These are phyloP conservation scores for Zeus faber DNA, from an alignment of 2,113 vertebrate genomes.

Conservation along the genomic window DNA sequence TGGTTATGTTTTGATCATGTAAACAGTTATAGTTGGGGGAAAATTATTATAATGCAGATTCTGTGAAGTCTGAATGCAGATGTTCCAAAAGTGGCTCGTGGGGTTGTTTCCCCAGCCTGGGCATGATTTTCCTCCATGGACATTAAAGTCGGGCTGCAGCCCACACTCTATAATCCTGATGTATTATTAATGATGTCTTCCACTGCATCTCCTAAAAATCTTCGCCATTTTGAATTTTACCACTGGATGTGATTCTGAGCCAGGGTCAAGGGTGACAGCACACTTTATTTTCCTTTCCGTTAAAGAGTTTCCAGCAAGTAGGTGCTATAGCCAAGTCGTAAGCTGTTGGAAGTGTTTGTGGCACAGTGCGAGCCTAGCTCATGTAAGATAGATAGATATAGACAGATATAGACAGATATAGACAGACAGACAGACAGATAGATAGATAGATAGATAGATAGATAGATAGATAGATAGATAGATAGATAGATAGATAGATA, in stretches of 20 bases:
- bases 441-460: no score
- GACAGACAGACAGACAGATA: no score
- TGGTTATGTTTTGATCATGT: constrained; percentile 28
- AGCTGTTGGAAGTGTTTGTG: constrained; percentile 22
- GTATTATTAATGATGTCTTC: constrained; percentile 74
- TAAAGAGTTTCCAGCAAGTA: constrained; percentile 34
- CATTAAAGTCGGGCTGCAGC: constrained; percentile 66
- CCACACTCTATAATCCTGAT: constrained; percentile 70
- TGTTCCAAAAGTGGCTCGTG: constrained; percentile 55
- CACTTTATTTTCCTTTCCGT: constrained; percentile 53
- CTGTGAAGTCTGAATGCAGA: constrained; percentile 58
- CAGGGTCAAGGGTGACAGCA: constrained; percentile 51
- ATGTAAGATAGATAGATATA: no score
- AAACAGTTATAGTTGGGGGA: constrained; percentile 7
- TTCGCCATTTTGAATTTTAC: constrained; percentile 53
- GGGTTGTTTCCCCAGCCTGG: constrained; percentile 55
- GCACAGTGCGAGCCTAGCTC: no score
- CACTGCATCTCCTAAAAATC: constrained; percentile 51
- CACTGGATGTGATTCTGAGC: constrained; percentile 52
- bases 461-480: no score
- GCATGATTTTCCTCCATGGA: constrained; percentile 64
- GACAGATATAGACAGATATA: no score
- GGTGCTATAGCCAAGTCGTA: constrained; percentile 46
- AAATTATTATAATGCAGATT: constrained; percentile 26
- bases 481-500: no score